Percentiles rank a stretch among this genome's conserved stretches.
phyloP scores from a whole-genome alignment of 2,888 invertebrate species.

The Acanthopleura granulata region DNA sequence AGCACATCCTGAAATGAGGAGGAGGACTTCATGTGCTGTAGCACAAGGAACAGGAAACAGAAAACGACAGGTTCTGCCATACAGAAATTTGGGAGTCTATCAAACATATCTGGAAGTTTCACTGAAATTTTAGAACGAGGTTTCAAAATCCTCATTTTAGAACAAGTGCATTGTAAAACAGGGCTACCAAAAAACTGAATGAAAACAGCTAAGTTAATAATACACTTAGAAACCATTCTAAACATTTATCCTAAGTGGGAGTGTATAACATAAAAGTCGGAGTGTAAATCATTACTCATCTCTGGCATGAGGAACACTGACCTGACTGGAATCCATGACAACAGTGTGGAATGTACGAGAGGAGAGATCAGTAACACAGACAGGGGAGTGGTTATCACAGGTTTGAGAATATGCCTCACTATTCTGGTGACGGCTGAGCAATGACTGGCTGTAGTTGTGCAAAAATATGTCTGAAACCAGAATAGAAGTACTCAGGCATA shows the following conservation, averaged over 20 bases:
- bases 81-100: too few relatives aligned
- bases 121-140: too few relatives aligned
- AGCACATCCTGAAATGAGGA: constrained; percentile 78
- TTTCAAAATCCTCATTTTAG: too few relatives aligned
- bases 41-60: background rate
- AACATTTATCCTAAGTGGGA: too few relatives aligned
- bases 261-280: too few relatives aligned
- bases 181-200: too few relatives aligned
- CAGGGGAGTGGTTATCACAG: constrained; percentile 42
- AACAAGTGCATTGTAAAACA: too few relatives aligned
- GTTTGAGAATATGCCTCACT: constrained; percentile 52
- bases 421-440: constrained; percentile 68
- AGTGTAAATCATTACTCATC: too few relatives aligned
- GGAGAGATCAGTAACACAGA: constrained; percentile 78
- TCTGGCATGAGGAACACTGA: constrained; percentile 19
- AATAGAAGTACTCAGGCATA: constrained; percentile 18
- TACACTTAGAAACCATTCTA: too few relatives aligned
- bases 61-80: background rate
- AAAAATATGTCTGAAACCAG: constrained; percentile 69
- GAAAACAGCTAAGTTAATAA: too few relatives aligned
- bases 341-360: constrained; percentile 77
- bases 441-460: constrained; percentile 71
- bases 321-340: constrained; percentile 72
- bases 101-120: too few relatives aligned
- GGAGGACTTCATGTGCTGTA: too few relatives aligned